These are phyloP conservation scores for Ivindomyrus marchei DNA, from an alignment of 2,113 vertebrate genomes.

Conservation along the genomic window DNA sequence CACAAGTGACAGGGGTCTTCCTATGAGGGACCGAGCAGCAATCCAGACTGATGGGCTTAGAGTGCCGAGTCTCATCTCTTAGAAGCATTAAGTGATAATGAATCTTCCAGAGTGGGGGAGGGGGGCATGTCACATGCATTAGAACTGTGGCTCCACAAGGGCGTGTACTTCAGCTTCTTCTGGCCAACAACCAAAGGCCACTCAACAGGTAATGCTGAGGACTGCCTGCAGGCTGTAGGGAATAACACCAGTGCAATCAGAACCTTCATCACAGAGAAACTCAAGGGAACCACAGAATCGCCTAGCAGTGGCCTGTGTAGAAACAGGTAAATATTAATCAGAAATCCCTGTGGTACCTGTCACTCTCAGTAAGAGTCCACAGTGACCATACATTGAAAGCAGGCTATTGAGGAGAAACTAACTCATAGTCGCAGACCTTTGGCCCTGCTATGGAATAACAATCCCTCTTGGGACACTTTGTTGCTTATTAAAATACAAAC, in stretches of 20 bases:
- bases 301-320: neutral
- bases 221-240: neutral
- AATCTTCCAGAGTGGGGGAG: neutral
- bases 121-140: neutral
- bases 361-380: neutral
- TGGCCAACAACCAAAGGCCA: neutral
- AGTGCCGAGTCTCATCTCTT: neutral
- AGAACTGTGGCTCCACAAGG: neutral
- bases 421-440: neutral
- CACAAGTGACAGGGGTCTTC: neutral
- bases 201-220: neutral
- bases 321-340: neutral
- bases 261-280: neutral
- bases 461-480: conserved; percentile 3
- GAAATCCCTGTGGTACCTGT: neutral
- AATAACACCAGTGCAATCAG: neutral
- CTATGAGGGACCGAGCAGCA: neutral
- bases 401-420: neutral
- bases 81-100: neutral
- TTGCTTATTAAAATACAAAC: conserved; percentile 30
- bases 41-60: neutral
- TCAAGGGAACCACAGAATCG: neutral
- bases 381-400: neutral
- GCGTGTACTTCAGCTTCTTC: neutral
- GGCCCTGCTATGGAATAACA: neutral